Percentiles rank a stretch among this genome's conserved stretches.
Evolutionary conservation across 2,113 vertebrate species (phyloP).

Genomic region (Oryzias celebensis): DNA sequence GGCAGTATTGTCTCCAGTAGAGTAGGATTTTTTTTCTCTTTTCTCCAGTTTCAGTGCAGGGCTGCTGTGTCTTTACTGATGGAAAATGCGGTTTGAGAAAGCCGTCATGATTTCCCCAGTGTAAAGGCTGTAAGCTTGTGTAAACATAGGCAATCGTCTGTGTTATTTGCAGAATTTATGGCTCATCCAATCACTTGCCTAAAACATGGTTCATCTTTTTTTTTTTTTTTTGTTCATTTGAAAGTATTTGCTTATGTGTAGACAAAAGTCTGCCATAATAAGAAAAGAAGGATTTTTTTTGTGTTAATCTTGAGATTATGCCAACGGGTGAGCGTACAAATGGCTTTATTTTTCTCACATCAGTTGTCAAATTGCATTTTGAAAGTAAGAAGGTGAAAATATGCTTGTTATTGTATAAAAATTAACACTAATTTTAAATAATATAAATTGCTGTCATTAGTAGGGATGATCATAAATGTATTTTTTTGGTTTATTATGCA

Average conservation of each 20-base stretch:
- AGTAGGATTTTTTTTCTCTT: neutral
- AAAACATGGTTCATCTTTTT: neutral
- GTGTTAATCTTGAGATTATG: too few relatives aligned
- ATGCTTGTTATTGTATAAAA: too few relatives aligned
- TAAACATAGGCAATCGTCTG: conserved; percentile 4
- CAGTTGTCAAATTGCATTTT: too few relatives aligned
- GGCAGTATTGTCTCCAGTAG: neutral
- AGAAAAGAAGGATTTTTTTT: neutral
- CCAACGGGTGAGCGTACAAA: too few relatives aligned
- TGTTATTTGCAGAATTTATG: conserved; percentile 17
- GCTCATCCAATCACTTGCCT: neutral
- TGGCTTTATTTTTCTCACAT: too few relatives aligned
- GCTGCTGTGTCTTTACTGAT: conserved; percentile 9
- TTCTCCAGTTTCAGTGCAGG: neutral
- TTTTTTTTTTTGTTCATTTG: neutral
- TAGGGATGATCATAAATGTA: too few relatives aligned
- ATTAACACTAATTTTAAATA: too few relatives aligned
- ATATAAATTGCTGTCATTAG: too few relatives aligned
- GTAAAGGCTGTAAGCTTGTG: neutral
- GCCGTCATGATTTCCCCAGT: conserved; percentile 11
- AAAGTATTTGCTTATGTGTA: conserved; percentile 1
- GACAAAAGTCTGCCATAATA: neutral
- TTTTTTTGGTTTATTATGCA: too few relatives aligned
- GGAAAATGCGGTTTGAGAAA: conserved; percentile 23
- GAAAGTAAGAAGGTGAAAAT: too few relatives aligned